Base-by-base conservation (phyloP, 2,113 vertebrate species). In the Amazona vittata region DNA sequence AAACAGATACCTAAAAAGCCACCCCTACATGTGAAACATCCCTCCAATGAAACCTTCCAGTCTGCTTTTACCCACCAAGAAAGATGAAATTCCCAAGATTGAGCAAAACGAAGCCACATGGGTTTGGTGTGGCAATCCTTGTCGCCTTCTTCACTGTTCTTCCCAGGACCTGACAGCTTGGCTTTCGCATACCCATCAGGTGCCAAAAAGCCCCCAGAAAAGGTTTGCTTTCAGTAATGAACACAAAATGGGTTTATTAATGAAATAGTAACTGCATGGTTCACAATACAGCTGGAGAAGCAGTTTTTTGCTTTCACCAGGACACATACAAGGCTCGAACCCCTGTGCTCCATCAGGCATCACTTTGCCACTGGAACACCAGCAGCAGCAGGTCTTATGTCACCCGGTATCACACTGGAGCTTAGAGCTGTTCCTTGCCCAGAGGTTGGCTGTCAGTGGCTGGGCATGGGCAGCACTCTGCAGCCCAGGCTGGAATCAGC, bases 111-210 rank as follows among this genome's bases (percentile, higher is more conserved):
- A 49, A 49, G 15, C 21, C 31, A 3, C 1, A 1, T 8, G 26
- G n/a, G 17, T 18, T 86, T 59, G 37, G 11, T 25, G 20, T 50
- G n/a, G 60, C 63, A 62, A 50, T 24, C 26, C 5, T 1, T 11
- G 10, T 7, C 0, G 0, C 22, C 14, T 0, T 0, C 62, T 16
- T 31, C 12, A 4, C 3, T 62, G 11, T 31, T 13, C 7, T 6
- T 39, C 25, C 46, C 24, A 2, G 18, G 44, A 15, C n/a, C 28
- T 5, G 5, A 2, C 6, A 0, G 10, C 17, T 19, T 49, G 35
- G 7, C 28, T 68, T 69, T 35, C 19, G 3, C 1, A 2, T 10
- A 35, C 13, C 21, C 24, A 2, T 5, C 18, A 4, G 10, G 25
- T 3, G 16, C 25, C 26, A 7, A 33, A 83, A 69, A 4, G 1